A percentile compares a stretch with the other conserved stretches of the same genome.
Conservation (phyloP, 2,797 vertebrate genomes). For the Monodelphis domestica region DNA sequence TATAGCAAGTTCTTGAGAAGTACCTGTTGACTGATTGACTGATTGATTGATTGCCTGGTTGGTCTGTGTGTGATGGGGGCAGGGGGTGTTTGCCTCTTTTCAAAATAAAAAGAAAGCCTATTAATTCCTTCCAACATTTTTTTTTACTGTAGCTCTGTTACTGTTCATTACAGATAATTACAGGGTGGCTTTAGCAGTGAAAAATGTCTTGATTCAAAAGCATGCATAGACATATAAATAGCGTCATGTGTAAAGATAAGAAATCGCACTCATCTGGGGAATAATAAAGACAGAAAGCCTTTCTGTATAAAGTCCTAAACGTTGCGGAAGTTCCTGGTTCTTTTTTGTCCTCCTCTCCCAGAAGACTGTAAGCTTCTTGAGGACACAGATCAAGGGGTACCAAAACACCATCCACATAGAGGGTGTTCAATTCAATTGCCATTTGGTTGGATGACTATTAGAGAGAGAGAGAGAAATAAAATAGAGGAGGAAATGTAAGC, state of each 20-base stretch:
- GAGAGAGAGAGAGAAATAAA: background rate
- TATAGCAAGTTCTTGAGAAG: background rate
- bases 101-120: constrained; percentile 53
- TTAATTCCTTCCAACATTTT: constrained; percentile 73
- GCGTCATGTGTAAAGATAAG: constrained; percentile 74
- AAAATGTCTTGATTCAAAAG: constrained; percentile 75
- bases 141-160: constrained; percentile 65
- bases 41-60: no score
- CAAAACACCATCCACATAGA: background rate
- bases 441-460: background rate
- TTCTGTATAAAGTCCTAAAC: background rate
- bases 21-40: background rate
- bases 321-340: background rate
- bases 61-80: no score
- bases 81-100: constrained; percentile 4
- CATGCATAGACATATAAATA: constrained; percentile 75
- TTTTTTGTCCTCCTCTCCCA: constrained; percentile 8
- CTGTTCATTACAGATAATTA: constrained; percentile 75
- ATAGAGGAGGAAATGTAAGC: background rate
- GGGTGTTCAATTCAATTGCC: background rate
- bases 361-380: background rate
- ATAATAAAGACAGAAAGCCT: constrained; percentile 73
- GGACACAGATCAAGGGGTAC: background rate
- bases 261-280: constrained; percentile 76
- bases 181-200: constrained; percentile 73